phyloP scores from a whole-genome alignment of 1,140 invertebrate genomes.

The Polypedilum vanderplanki region DNA sequence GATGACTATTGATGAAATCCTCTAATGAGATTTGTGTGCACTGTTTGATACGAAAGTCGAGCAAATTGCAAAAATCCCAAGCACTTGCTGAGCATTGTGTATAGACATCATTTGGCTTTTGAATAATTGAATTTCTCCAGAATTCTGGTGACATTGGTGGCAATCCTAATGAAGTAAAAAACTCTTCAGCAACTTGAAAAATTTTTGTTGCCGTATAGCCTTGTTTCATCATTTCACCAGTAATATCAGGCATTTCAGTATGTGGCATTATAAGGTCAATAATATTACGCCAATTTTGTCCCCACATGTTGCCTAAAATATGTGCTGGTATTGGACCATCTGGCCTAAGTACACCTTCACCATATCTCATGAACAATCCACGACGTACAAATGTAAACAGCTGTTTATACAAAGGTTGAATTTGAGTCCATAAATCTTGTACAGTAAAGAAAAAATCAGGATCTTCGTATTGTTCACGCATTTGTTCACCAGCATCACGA shows the following conservation, averaged over 20 bases:
- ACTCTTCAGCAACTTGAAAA: constrained; percentile 74
- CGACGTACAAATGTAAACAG: constrained; percentile 77
- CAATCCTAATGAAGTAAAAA: constrained; percentile 71
- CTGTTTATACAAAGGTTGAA: constrained; percentile 75
- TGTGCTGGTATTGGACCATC: constrained; percentile 71
- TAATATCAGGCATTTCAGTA: constrained; percentile 64
- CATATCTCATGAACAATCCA: constrained; percentile 62
- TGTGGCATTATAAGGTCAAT: constrained; percentile 68
- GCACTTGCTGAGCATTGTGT: constrained; percentile 79
- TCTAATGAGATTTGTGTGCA: constrained; percentile 78
- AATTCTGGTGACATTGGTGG: constrained; percentile 71
- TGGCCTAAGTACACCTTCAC: constrained; percentile 52
- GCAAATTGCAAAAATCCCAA: constrained; percentile 79
- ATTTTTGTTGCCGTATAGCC: constrained; percentile 64
- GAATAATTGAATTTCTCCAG: constrained; percentile 70
- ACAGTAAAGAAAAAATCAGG: constrained; percentile 60
- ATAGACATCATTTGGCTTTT: constrained; percentile 57
- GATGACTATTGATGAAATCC: constrained; percentile 72
- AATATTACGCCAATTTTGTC: constrained; percentile 74
- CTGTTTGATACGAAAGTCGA: constrained; percentile 75
- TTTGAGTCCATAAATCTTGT: constrained; percentile 60
- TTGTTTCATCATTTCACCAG: constrained; percentile 64
- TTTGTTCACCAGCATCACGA: constrained; percentile 68
- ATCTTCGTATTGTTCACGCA: constrained; percentile 62
- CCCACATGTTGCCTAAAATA: constrained; percentile 75